These are phyloP conservation scores for Hesperophylax magnus DNA, from an alignment of 1,140 invertebrate genomes.

Conservation along the genomic window DNA sequence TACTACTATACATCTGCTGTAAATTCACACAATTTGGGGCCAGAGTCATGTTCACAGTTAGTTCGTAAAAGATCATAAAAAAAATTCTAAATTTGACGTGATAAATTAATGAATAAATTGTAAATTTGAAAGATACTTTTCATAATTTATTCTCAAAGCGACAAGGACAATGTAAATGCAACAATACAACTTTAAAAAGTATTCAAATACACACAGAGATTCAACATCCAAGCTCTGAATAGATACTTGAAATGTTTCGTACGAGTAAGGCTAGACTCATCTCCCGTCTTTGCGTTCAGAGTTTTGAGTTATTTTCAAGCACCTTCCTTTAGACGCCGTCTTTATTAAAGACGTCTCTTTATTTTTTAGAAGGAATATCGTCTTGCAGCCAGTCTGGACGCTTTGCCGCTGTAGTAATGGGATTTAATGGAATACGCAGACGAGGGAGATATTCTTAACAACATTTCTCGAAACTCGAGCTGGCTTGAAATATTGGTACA, in stretches of 20 bases:
- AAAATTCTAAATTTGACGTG: too few relatives aligned
- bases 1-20: too few relatives aligned
- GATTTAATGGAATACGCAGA: slow-evolving; percentile 9
- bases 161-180: too few relatives aligned
- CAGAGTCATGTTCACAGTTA: too few relatives aligned
- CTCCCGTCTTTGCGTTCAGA: neutral
- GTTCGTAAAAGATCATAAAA: too few relatives aligned
- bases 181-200: too few relatives aligned
- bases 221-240: slow-evolving; percentile 16
- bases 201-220: too few relatives aligned
- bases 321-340: neutral
- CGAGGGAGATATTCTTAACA: neutral
- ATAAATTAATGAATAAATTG: too few relatives aligned
- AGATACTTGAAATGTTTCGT: slow-evolving; percentile 18
- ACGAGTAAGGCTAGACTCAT: neutral
- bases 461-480: neutral
- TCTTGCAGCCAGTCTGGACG: slow-evolving; percentile 7
- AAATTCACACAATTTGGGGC: too few relatives aligned
- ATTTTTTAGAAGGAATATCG: slow-evolving; percentile 32
- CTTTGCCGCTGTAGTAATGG: neutral
- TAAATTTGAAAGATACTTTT: too few relatives aligned
- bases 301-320: slow-evolving; percentile 24
- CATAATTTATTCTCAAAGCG: too few relatives aligned
- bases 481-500: too few relatives aligned
- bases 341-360: slow-evolving; percentile 11